Conservation (phyloP, 1,140 invertebrate species). For the Drosophila paulistorum region DNA sequence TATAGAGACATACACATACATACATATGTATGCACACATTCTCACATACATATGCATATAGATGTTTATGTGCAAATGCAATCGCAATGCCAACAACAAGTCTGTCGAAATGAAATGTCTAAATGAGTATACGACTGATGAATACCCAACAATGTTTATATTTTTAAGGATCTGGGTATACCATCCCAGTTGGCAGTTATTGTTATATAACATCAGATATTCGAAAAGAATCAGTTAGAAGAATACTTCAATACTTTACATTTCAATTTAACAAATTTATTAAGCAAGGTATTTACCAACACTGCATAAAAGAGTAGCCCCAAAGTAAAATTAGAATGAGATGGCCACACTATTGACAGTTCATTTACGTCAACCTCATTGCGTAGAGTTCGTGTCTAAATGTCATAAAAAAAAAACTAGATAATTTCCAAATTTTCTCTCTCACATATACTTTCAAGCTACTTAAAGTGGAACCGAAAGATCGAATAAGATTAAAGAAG, state of each 20-base stretch:
- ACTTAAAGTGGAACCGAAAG: neutral
- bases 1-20: slow-evolving; percentile 10
- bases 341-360: no score
- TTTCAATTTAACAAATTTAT: no score
- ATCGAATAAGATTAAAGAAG: neutral
- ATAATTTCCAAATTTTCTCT: neutral
- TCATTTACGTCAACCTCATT: no score
- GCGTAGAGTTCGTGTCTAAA: neutral
- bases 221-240: no score
- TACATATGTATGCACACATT: neutral
- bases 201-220: no score
- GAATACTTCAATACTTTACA: no score
- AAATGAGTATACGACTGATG: neutral
- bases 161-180: no score
- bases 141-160: neutral
- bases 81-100: slow-evolving; percentile 25
- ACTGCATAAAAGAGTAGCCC: no score
- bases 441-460: neutral
- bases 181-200: no score
- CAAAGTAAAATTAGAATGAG: no score
- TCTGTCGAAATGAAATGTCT: neutral
- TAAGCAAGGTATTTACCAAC: no score
- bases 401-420: neutral
- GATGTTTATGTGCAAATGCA: slow-evolving; percentile 23
- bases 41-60: neutral